phyloP scores from a whole-genome alignment of 2,888 invertebrate species.

The Pherbina coryleti region DNA sequence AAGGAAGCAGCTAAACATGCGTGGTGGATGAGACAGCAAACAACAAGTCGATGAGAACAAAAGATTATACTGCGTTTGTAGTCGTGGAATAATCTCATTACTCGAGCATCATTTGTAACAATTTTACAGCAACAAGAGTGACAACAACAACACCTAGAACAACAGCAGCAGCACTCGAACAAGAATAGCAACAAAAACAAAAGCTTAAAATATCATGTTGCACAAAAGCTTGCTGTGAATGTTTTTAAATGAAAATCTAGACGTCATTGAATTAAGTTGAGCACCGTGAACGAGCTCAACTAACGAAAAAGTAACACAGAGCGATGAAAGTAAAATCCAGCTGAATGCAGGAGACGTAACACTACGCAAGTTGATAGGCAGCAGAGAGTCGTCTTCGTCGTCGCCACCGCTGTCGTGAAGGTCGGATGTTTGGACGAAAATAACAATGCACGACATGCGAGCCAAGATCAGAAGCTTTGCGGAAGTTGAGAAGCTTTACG shows the following conservation, averaged over 20 bases:
- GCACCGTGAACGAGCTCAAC: neutral
- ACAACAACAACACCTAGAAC: neutral
- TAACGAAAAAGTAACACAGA: neutral
- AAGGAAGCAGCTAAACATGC: neutral
- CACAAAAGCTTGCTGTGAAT: neutral
- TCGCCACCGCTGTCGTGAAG: neutral
- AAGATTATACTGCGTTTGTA: neutral
- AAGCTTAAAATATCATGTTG: slow-evolving; percentile 7
- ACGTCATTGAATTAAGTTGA: slow-evolving; percentile 27
- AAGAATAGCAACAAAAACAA: slow-evolving; percentile 3
- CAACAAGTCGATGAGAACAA: neutral
- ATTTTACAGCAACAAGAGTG: neutral
- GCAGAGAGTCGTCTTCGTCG: neutral
- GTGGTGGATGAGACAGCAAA: neutral
- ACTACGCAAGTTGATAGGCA: neutral
- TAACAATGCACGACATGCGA: slow-evolving; percentile 3
- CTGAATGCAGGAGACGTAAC: neutral
- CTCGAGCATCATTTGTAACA: slow-evolving; percentile 5
- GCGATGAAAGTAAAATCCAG: neutral
- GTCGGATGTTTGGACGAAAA: neutral
- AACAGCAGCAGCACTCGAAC: neutral
- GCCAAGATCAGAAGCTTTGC: neutral
- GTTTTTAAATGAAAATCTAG: slow-evolving; percentile 18
- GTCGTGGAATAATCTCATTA: slow-evolving; percentile 22
- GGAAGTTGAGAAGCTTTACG: neutral